A percentile compares a stretch with the other conserved stretches of the same genome.
Conservation (phyloP, 1,140 invertebrate species). For the Antheraea pernyi region DNA sequence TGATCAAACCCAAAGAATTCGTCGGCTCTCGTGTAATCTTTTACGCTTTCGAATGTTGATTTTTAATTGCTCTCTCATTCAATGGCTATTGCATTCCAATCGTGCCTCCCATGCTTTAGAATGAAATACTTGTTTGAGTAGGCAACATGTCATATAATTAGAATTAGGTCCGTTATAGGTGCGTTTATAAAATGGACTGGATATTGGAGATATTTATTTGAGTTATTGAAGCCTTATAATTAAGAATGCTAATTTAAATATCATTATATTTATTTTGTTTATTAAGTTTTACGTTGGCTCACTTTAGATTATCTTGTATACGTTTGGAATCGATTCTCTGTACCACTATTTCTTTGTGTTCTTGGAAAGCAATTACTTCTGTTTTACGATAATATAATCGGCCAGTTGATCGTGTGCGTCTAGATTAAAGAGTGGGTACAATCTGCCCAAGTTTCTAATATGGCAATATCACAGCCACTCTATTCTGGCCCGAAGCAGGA, state of each 20-base stretch:
- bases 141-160: neutral
- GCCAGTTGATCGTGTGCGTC: too few species aligned
- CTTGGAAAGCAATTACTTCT: too few species aligned
- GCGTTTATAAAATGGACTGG: neutral
- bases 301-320: too few species aligned
- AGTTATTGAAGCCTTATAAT: neutral
- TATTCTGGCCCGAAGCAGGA: too few species aligned
- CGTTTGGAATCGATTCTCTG: too few species aligned
- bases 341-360: too few species aligned
- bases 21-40: slow-evolving; percentile 51
- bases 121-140: slow-evolving; percentile 13
- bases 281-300: too few species aligned
- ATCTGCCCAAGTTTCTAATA: too few species aligned
- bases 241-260: neutral
- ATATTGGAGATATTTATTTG: neutral
- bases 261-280: too few species aligned
- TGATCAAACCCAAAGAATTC: slow-evolving; percentile 27
- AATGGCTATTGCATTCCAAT: slow-evolving; percentile 49
- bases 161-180: neutral
- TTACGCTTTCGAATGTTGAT: slow-evolving; percentile 57
- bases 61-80: slow-evolving; percentile 55
- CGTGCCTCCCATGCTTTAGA: slow-evolving; percentile 36
- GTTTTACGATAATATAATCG: too few species aligned
- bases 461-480: too few species aligned
- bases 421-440: too few species aligned